These are phyloP conservation scores for Hirtodrosophila duncani DNA, from an alignment of 2,888 invertebrate species.

Conservation along the genomic window DNA sequence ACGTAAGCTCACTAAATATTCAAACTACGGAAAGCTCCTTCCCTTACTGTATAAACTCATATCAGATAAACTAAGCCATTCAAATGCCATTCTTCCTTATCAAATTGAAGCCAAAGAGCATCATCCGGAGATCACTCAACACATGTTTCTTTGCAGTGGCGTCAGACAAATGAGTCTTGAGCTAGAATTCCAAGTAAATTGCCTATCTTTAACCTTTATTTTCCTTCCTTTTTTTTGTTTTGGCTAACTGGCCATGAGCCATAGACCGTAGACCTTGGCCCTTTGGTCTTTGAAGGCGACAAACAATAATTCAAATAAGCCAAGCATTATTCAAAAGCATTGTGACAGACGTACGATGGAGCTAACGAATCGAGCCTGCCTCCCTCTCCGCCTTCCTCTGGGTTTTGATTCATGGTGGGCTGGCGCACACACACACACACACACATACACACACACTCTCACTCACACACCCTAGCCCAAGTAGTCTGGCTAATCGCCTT, in stretches of 20 bases:
- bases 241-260: conserved; percentile 37
- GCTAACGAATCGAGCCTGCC: conserved; percentile 52
- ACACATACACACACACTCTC: too few species aligned
- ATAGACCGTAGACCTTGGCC: conserved; percentile 31
- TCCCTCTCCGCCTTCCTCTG: conserved; percentile 1
- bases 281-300: conserved; percentile 36
- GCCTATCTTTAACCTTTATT: too few species aligned
- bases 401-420: conserved; percentile 62
- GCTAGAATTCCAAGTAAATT: conserved; percentile 27
- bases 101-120: not conserved
- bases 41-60: too few species aligned
- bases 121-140: conserved; percentile 7
- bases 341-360: conserved; percentile 47
- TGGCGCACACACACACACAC: not conserved
- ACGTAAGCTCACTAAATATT: too few species aligned
- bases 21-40: too few species aligned
- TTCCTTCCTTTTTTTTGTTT: conserved; percentile 37
- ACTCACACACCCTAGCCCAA: too few species aligned
- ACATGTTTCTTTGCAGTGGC: conserved; percentile 1
- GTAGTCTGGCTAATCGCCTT: conserved; percentile 50
- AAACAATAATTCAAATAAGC: conserved; percentile 68
- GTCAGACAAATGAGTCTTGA: conserved; percentile 3
- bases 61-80: too few species aligned
- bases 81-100: conserved; percentile 9
- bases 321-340: conserved; percentile 63